Percentiles rank a stretch among this genome's conserved stretches.
Evolutionary conservation across 2,888 invertebrate genomes (phyloP).

Genomic region (Mythimna vitellina): DNA sequence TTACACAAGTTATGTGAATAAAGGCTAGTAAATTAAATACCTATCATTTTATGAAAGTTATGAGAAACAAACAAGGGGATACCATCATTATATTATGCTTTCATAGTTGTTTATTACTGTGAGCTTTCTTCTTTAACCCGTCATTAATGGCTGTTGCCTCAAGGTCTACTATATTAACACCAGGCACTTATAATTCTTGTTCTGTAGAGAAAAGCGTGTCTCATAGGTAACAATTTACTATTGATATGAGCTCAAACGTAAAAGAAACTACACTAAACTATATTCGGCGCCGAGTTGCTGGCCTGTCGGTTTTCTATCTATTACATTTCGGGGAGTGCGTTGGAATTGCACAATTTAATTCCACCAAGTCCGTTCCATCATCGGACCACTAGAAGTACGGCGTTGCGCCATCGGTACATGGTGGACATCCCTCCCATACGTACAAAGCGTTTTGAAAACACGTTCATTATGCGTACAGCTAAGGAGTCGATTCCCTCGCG

Average conservation of each 20-base stretch:
- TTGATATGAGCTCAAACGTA: neutral
- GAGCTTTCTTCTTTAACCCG: slow-evolving; percentile 38
- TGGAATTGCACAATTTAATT: too few species aligned
- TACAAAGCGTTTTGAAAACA: too few species aligned
- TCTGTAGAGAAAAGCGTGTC: slow-evolving; percentile 5
- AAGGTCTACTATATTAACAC: slow-evolving; percentile 19
- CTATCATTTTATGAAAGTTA: slow-evolving; percentile 38
- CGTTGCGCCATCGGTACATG: too few species aligned
- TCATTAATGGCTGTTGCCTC: slow-evolving; percentile 31
- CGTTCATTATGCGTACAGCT: too few species aligned
- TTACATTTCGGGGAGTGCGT: too few species aligned
- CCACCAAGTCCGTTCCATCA: too few species aligned
- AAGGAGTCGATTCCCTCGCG: too few species aligned
- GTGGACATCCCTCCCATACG: too few species aligned
- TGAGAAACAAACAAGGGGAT: slow-evolving; percentile 30
- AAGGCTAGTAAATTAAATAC: slow-evolving; percentile 7
- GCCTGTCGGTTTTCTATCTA: too few species aligned
- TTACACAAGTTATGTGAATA: slow-evolving; percentile 1
- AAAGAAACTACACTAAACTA: neutral
- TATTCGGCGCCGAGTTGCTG: too few species aligned
- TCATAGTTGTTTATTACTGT: slow-evolving; percentile 18
- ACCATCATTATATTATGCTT: slow-evolving; percentile 30
- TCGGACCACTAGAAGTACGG: too few species aligned
- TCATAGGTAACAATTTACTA: neutral
- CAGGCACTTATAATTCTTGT: slow-evolving; percentile 13